Percentiles rank a stretch among this genome's conserved stretches.
Conservation (phyloP, 2,113 vertebrate genomes). For the Hippocampus zosterae region DNA sequence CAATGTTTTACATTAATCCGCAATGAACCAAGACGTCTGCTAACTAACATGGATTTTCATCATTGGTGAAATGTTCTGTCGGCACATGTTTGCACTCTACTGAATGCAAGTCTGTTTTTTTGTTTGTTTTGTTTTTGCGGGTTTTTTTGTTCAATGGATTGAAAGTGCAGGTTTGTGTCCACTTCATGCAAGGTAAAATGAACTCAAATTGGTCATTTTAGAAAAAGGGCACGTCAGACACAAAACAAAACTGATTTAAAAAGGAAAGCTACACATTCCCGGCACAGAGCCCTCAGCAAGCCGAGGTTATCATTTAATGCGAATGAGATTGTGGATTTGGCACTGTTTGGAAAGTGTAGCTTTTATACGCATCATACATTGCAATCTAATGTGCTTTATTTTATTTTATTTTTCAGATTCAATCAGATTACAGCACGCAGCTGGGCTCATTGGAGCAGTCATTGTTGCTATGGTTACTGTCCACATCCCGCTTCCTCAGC, state of each 20-base stretch:
- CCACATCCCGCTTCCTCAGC: slow-evolving; percentile 81
- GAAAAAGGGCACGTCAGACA: slow-evolving; percentile 4
- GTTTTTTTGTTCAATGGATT: not conserved
- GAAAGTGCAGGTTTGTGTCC: slow-evolving; percentile 38
- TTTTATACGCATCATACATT: slow-evolving; percentile 46
- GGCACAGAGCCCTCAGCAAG: slow-evolving; percentile 31
- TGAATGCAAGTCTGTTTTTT: not conserved
- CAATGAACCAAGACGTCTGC: not conserved
- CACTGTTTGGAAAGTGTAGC: slow-evolving; percentile 47
- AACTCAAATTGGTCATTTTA: not conserved
- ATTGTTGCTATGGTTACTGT: slow-evolving; percentile 63
- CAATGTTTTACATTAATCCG: not conserved
- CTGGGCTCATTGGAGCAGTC: slow-evolving; percentile 75
- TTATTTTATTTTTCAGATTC: slow-evolving; percentile 24
- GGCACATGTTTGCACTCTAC: not conserved
- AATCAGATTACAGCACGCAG: slow-evolving; percentile 73
- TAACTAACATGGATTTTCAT: not conserved
- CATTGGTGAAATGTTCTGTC: not conserved
- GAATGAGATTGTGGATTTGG: slow-evolving; percentile 16
- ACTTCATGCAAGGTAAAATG: slow-evolving; percentile 37
- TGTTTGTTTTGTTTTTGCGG: not conserved
- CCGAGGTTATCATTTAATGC: slow-evolving; percentile 12
- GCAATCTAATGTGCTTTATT: slow-evolving; percentile 27
- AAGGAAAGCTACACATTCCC: slow-evolving; percentile 13
- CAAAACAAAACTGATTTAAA: not conserved